A percentile compares a stretch with the other conserved stretches of the same genome.
Evolutionary conservation across 2,797 vertebrate species (phyloP).

Genomic region (Austrolebias charrua): DNA sequence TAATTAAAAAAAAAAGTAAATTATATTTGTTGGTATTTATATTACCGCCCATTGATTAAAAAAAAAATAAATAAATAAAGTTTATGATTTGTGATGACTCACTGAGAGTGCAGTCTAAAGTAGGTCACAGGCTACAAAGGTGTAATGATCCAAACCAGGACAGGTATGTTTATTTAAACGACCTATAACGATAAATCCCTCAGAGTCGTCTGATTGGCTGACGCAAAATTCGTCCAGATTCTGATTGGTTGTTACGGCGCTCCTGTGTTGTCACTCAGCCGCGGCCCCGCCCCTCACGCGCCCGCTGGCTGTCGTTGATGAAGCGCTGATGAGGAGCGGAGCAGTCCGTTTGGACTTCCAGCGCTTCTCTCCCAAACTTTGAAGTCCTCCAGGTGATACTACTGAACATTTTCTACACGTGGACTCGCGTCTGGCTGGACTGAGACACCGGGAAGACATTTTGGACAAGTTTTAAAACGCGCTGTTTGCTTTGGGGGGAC

Average conservation of each 20-base stretch:
- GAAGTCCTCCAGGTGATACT: fast-evolving
- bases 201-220: slow-evolving; percentile 53
- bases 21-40: no score
- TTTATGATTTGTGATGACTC: no score
- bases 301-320: slow-evolving; percentile 12
- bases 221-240: neutral
- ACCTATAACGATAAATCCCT: neutral
- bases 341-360: slow-evolving; percentile 13
- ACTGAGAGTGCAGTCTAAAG: neutral
- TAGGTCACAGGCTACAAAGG: neutral
- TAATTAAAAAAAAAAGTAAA: no score
- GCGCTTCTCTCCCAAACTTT: neutral
- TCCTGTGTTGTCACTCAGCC: slow-evolving; percentile 38
- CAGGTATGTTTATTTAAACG: slow-evolving; percentile 27
- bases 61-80: no score
- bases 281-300: slow-evolving; percentile 35
- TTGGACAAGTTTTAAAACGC: slow-evolving; percentile 11
- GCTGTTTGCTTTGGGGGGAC: slow-evolving; percentile 29
- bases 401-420: neutral
- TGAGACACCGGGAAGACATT: neutral
- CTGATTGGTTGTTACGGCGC: slow-evolving; percentile 53
- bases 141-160: slow-evolving; percentile 1
- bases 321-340: slow-evolving; percentile 11
- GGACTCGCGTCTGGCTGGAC: neutral
- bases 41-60: no score